phyloP scores from a whole-genome alignment of 2,113 vertebrate genomes.

The Zosterops borbonicus region DNA sequence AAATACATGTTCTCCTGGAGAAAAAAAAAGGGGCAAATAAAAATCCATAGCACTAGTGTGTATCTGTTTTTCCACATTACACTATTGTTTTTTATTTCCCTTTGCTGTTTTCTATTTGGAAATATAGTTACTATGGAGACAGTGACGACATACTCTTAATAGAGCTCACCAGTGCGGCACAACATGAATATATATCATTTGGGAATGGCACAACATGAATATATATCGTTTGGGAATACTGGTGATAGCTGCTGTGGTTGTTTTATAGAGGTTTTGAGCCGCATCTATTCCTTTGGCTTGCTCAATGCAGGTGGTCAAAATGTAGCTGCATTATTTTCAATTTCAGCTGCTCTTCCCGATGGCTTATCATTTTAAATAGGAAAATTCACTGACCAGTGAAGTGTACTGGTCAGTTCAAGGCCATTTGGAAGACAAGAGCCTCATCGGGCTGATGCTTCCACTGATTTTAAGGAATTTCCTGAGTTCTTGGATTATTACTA shows the following conservation, averaged over 20 bases:
- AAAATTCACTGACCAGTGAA: background rate
- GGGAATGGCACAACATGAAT: background rate
- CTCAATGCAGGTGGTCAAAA: accelerated
- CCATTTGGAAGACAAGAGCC: background rate
- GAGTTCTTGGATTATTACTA: background rate
- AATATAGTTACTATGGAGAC: constrained; percentile 42
- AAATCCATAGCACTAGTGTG: background rate
- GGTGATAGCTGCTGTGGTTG: background rate
- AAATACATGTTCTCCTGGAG: background rate
- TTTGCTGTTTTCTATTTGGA: constrained; percentile 11
- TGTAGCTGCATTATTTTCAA: background rate
- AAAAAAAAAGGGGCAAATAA: background rate
- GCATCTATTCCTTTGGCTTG: background rate
- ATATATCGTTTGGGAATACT: background rate
- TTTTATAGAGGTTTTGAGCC: background rate
- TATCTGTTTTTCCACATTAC: constrained; percentile 5
- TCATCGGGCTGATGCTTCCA: background rate
- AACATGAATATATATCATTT: background rate
- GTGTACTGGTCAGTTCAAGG: accelerated
- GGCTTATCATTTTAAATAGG: background rate
- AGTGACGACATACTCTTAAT: background rate
- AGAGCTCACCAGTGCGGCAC: background rate
- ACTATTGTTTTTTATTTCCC: background rate
- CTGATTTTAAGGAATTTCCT: background rate
- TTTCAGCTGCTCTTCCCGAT: background rate